Evolutionary conservation across 1,140 invertebrate species (phyloP), one percentile per base, ranked within the genome.

Genomic region (Lepidurus couesii): DNA sequence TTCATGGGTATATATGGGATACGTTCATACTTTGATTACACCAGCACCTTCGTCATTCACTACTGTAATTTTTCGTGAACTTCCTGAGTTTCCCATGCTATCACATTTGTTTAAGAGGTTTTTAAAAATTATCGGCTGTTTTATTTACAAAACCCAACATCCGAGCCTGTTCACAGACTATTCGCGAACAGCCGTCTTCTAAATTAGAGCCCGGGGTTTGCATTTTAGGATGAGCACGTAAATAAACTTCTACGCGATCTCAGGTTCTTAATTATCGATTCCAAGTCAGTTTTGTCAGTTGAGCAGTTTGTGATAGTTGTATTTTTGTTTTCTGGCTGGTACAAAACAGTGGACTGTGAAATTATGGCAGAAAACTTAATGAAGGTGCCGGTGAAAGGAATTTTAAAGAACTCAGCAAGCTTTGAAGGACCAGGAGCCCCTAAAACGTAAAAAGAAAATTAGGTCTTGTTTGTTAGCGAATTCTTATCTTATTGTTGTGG

Each of bases 371-470:
- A 88, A 80, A 88, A 87, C 82, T 82, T 88, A 42, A 84, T 83
- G 76, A 93, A 93, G 85, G 89, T 90, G 83, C 95, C 95, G 81
- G 90, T 91, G 44, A 97, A 97, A 87, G 93, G 95, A 81, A 97
- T 97, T 84, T 86, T 97, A 78, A 97, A 97, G 87, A 92, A 92
- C 79, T 95, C 94, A 1, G 91, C 93, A 79, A 96, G 95, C 86
- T 93, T 94, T 84, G 93, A 95, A 80, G 86, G 88, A 82, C 87
- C 87, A 47, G 80, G 83, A 82, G 80, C 82, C 82, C 85, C 81
- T 81, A 82, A 80, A 77, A 76, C 65, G 76, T 75, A 77, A 74
- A 34, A 16, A 65, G n/a, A 26, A 77, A 42, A 13, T 42, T 13
- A 44, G 16, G 43, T 73, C 26, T 13, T 73, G 7, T 26, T 42